Evolutionary conservation across 2,888 invertebrate species (phyloP).

Genomic region (Sphecodes monilicornis): DNA sequence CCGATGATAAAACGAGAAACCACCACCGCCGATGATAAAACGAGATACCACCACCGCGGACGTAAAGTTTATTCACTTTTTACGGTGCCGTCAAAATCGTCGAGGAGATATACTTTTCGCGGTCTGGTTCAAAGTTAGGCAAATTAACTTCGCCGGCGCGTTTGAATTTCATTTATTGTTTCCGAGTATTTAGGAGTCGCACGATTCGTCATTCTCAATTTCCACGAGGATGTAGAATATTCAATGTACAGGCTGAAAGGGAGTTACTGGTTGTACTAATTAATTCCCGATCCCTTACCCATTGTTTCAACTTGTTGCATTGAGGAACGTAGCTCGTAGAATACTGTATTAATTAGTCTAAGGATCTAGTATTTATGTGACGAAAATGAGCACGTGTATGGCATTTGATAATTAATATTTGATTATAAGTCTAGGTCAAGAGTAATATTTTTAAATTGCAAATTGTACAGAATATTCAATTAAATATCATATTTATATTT

Average conservation of each 20-base stretch:
- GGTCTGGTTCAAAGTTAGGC: not conserved
- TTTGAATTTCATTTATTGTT: not conserved
- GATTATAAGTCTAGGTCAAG: too few relatives aligned
- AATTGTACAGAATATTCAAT: too few relatives aligned
- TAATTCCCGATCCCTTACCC: not conserved
- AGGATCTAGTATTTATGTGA: not conserved
- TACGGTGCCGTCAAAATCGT: too few relatives aligned
- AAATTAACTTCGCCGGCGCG: not conserved
- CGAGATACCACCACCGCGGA: not conserved
- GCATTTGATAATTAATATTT: too few relatives aligned
- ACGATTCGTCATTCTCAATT: not conserved
- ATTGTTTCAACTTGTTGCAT: not conserved
- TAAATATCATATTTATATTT: not conserved
- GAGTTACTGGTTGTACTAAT: not conserved
- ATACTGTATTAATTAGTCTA: not conserved
- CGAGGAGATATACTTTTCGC: too few relatives aligned
- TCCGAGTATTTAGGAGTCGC: too few relatives aligned
- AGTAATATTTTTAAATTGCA: too few relatives aligned
- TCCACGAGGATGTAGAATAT: not conserved
- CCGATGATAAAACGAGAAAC: not conserved
- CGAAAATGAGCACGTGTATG: too few relatives aligned
- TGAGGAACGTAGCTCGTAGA: not conserved
- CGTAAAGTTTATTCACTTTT: not conserved
- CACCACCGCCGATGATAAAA: not conserved
- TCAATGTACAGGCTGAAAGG: not conserved